A percentile compares a stretch with the other conserved stretches of the same genome.
phyloP scores from a whole-genome alignment of 2,797 vertebrate genomes.

The Lagocephalus sceleratus region DNA sequence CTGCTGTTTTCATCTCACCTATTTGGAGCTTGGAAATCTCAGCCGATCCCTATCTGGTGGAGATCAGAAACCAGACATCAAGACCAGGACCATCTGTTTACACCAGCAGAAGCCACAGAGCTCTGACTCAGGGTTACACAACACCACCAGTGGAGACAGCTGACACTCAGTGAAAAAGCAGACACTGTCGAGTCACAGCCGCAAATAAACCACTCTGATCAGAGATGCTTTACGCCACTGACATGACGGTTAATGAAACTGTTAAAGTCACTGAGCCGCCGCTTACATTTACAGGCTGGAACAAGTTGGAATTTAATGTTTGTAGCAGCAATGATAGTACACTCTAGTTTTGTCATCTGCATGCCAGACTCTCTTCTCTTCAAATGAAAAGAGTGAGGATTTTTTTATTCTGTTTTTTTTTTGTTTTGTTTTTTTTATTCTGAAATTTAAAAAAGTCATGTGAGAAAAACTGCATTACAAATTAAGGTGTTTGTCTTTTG shows the following conservation, averaged over 20 bases:
- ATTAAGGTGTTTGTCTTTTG: no score
- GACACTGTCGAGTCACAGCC: conserved; percentile 20
- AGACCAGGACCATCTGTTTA: conserved; percentile 69
- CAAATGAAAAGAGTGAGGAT: no score
- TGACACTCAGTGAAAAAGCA: conserved; percentile 35
- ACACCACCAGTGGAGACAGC: conserved; percentile 47
- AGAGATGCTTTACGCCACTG: conserved; percentile 36
- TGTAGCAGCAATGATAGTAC: no score
- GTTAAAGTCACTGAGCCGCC: conserved; percentile 1
- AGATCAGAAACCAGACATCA: conserved; percentile 65
- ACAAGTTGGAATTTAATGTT: no score
- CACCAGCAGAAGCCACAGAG: conserved; percentile 56
- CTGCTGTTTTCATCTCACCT: conserved; percentile 41
- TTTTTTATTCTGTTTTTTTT: no score
- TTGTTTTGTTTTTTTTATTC: no score
- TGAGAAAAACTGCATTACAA: no score
- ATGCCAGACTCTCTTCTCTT: no score
- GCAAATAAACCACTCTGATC: conserved; percentile 17
- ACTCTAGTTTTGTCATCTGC: no score
- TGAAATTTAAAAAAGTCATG: no score
- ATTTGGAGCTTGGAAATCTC: conserved; percentile 48
- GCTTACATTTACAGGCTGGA: no score
- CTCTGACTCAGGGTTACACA: conserved; percentile 64
- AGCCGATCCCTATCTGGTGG: conserved; percentile 59
- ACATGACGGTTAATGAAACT: conserved; percentile 6